Evolutionary conservation across 1,140 invertebrate genomes (phyloP).

Genomic region (Semibalanus balanoides): DNA sequence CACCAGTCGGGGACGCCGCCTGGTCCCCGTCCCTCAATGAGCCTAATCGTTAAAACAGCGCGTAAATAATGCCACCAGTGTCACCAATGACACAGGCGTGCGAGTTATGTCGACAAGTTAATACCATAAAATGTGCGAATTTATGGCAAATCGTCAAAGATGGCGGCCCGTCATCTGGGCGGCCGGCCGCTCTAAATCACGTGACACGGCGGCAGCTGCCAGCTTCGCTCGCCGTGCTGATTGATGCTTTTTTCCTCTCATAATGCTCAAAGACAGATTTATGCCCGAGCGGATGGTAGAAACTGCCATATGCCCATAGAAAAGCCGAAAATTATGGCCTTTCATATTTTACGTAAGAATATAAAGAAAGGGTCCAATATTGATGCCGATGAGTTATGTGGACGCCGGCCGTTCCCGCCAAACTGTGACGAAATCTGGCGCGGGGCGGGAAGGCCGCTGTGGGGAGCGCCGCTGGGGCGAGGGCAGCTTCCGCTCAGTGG

Average conservation of each 20-base stretch:
- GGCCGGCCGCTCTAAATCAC: not conserved
- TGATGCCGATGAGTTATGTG: not conserved
- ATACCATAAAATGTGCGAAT: constrained; percentile 2
- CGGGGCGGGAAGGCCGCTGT: too few relatives aligned
- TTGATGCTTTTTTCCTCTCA: constrained; percentile 2
- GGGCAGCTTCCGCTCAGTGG: too few relatives aligned
- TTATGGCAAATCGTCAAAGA: constrained; percentile 2
- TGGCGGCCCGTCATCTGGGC: not conserved
- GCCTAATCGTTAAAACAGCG: not conserved
- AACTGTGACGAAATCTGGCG: not conserved
- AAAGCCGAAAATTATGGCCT: not conserved
- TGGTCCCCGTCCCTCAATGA: not conserved
- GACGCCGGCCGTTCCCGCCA: not conserved
- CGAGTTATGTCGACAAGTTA: constrained; percentile 2
- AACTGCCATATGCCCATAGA: constrained; percentile 1
- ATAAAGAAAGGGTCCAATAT: not conserved
- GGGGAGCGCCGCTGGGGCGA: too few relatives aligned
- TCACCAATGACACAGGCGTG: not conserved
- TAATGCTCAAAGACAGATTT: constrained; percentile 2
- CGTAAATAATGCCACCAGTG: not conserved
- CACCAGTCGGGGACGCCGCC: not conserved
- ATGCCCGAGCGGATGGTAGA: not conserved
- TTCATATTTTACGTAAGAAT: constrained; percentile 3
- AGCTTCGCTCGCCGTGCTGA: not conserved
- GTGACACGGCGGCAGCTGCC: not conserved